These are phyloP conservation scores for Cotesia vestalis DNA, from an alignment of 1,140 invertebrate species.

Conservation along the genomic window DNA sequence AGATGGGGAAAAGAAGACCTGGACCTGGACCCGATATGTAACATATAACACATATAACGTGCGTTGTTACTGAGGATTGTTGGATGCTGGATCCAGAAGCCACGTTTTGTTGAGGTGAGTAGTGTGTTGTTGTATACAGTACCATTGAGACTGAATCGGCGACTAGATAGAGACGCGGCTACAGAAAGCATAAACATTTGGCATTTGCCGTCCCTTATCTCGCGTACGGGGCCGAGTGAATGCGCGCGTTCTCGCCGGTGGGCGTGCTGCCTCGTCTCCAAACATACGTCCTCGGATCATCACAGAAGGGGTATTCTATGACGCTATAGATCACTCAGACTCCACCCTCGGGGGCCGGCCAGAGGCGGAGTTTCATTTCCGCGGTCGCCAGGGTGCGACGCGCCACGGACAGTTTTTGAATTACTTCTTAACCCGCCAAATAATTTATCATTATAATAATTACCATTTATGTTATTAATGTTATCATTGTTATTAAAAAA, in stretches of 20 bases:
- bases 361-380: constrained; percentile 44
- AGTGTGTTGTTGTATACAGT: background rate
- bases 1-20: constrained; percentile 27
- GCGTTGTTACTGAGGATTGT: constrained; percentile 18
- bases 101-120: constrained; percentile 3
- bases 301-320: constrained; percentile 61
- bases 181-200: constrained; percentile 58
- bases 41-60: background rate
- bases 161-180: constrained; percentile 62
- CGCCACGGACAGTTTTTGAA: constrained; percentile 34
- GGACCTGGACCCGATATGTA: constrained; percentile 32
- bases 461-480: background rate
- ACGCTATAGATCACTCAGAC: constrained; percentile 65
- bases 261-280: constrained; percentile 45
- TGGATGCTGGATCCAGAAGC: no score
- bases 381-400: constrained; percentile 49
- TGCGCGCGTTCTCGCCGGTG: constrained; percentile 54
- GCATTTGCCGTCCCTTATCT: constrained; percentile 22
- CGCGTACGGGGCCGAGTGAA: constrained; percentile 39
- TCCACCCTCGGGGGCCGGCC: constrained; percentile 48
- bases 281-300: constrained; percentile 45
- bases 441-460: background rate
- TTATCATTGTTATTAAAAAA: no score
- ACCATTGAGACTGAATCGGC: constrained; percentile 42
- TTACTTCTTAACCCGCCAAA: constrained; percentile 18